These are phyloP conservation scores for Metopolophium dirhodum DNA, from an alignment of 1,140 invertebrate species.

Conservation along the genomic window DNA sequence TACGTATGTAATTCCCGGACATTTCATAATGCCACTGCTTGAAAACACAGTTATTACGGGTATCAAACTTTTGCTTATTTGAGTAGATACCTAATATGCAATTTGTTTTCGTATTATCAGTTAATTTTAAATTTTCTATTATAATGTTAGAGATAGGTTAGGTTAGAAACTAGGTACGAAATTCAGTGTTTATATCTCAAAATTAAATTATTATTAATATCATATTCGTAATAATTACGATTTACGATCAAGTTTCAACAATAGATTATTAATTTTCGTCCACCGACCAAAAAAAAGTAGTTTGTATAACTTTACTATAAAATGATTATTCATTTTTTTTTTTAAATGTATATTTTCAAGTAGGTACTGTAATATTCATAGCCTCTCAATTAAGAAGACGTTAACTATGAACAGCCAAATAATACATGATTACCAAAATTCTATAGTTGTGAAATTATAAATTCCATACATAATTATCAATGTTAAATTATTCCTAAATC, in stretches of 20 bases:
- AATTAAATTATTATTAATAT: no score
- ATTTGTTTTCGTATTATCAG: neutral
- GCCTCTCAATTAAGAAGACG: neutral
- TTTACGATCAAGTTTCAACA: no score
- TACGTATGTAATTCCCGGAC: neutral
- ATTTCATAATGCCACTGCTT: neutral
- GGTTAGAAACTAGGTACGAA: no score
- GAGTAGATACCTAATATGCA: neutral
- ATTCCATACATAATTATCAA: neutral
- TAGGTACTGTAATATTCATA: neutral
- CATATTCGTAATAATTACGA: no score
- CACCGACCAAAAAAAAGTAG: no score
- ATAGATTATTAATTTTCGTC: no score
- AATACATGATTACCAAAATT: neutral
- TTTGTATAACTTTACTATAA: no score
- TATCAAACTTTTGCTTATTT: neutral
- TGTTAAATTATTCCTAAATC: neutral
- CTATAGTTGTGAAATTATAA: neutral
- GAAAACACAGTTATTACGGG: neutral
- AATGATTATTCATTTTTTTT: no score
- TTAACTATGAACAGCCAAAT: neutral
- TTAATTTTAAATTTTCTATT: no score
- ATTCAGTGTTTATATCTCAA: no score
- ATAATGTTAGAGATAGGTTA: no score
- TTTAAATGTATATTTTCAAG: no score